These are phyloP conservation scores for Lagocephalus sceleratus DNA, from an alignment of 2,797 vertebrate genomes.

Conservation along the genomic window DNA sequence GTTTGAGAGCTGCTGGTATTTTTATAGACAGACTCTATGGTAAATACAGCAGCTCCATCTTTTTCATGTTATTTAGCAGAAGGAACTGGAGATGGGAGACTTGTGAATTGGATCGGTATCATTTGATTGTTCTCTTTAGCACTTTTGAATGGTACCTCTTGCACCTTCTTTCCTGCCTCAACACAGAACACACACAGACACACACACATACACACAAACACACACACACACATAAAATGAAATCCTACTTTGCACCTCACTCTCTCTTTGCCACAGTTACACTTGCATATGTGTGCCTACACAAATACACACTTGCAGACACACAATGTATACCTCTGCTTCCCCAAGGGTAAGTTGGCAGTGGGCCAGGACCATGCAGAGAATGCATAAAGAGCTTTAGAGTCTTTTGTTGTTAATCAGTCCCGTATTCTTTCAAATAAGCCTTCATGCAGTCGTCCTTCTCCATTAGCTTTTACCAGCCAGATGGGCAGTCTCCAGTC, in stretches of 20 bases:
- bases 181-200: neutral
- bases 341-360: conserved; percentile 72
- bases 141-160: conserved; percentile 40
- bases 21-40: conserved; percentile 4
- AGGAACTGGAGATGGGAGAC: conserved; percentile 22
- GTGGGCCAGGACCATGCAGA: conserved; percentile 59
- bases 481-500: too few species aligned
- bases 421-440: conserved; percentile 77
- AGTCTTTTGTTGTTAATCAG: conserved; percentile 79
- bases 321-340: conserved; percentile 51
- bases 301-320: conserved; percentile 27
- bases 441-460: too few species aligned
- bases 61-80: conserved; percentile 33
- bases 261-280: neutral
- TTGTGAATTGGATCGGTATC: conserved; percentile 57
- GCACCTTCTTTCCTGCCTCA: conserved; percentile 34
- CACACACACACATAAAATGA: conserved; percentile 32
- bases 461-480: too few species aligned
- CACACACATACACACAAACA: conserved; percentile 5
- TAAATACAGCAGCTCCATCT: conserved; percentile 18
- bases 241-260: conserved; percentile 55
- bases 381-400: conserved; percentile 77
- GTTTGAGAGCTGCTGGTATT: conserved; percentile 22
- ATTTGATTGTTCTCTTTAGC: conserved; percentile 59
- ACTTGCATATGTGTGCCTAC: conserved; percentile 1